Conservation (phyloP, 2,797 vertebrate species). For the Masticophis lateralis region DNA sequence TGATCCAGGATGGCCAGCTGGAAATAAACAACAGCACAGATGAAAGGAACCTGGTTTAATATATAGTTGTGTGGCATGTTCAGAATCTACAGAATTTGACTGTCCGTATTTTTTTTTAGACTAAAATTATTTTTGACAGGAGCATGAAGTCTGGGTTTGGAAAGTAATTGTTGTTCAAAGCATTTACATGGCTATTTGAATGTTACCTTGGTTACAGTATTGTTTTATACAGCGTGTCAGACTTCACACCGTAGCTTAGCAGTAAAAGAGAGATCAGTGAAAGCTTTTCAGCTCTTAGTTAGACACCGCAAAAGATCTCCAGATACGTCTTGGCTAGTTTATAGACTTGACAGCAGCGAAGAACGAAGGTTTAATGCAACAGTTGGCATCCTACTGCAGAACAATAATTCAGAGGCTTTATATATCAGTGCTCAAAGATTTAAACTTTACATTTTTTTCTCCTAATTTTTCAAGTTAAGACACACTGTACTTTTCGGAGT, state of each 20-base stretch:
- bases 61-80: background rate
- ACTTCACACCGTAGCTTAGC: background rate
- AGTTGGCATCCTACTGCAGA: background rate
- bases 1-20: background rate
- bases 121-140: slow-evolving; percentile 55
- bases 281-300: background rate
- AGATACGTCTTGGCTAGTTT: background rate
- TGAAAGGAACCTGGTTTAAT: background rate
- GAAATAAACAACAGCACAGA: background rate
- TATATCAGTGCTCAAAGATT: background rate
- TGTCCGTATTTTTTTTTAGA: background rate
- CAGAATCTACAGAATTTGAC: slow-evolving; percentile 53
- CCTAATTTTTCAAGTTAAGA: background rate
- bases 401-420: background rate
- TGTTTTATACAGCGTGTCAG: slow-evolving; percentile 36
- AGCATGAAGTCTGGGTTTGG: slow-evolving; percentile 29
- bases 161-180: slow-evolving; percentile 21
- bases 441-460: background rate
- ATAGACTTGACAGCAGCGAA: background rate
- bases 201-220: slow-evolving; percentile 50
- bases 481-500: too few species aligned
- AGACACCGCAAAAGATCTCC: background rate
- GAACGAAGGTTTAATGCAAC: background rate
- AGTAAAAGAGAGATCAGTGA: background rate
- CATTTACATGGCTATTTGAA: slow-evolving; percentile 62